These are phyloP conservation scores for Gila robusta DNA, from an alignment of 2,797 vertebrate species.

Conservation along the genomic window DNA sequence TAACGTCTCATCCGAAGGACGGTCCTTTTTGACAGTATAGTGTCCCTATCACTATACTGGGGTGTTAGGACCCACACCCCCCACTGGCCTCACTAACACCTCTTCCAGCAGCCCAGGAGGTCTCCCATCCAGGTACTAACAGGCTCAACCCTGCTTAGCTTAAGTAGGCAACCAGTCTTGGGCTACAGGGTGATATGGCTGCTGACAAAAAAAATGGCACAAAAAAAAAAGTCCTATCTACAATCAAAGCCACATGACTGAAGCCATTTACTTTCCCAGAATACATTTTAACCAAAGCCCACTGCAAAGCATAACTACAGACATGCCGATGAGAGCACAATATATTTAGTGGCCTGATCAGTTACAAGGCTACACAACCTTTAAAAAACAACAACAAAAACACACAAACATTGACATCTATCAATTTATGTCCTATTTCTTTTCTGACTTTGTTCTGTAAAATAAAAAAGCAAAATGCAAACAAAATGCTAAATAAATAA, in stretches of 20 bases:
- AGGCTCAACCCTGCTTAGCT: not conserved
- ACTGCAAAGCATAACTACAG: not conserved
- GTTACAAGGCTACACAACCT: not conserved
- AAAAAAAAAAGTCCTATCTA: not conserved
- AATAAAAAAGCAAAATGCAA: too few relatives aligned
- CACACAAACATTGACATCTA: too few relatives aligned
- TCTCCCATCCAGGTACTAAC: not conserved
- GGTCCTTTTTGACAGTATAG: not conserved
- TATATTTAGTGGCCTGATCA: conserved; percentile 6
- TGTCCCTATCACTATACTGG: not conserved
- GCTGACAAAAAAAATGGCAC: too few relatives aligned
- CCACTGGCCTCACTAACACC: too few relatives aligned
- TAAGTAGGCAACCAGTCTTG: not conserved
- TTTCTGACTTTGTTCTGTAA: too few relatives aligned
- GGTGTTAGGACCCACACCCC: not conserved
- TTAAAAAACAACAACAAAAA: not conserved
- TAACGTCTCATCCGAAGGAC: not conserved
- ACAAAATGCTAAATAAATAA: too few relatives aligned
- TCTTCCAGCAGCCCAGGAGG: not conserved
- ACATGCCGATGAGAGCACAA: not conserved
- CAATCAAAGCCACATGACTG: not conserved
- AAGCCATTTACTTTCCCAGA: not conserved
- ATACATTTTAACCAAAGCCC: not conserved
- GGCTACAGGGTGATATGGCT: too few relatives aligned
- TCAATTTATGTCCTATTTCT: too few relatives aligned